phyloP scores from a whole-genome alignment of 2,113 vertebrate genomes.

The Excalfactoria chinensis region DNA sequence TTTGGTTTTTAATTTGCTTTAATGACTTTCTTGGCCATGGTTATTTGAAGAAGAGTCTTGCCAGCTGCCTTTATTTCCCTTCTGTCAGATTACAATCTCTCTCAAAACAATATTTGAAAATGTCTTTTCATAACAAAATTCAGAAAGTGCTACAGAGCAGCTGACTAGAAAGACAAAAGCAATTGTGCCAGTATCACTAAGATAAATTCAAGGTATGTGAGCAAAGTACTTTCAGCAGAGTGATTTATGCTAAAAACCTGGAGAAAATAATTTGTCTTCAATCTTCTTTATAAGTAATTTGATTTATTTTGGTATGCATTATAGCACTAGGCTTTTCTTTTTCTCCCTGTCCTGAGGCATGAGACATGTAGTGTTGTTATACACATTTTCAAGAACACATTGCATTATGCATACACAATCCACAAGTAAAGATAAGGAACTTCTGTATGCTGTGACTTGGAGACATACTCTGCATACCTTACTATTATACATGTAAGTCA shows the following conservation, averaged over 20 bases:
- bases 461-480: not conserved
- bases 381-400: not conserved
- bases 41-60: slow-evolving; percentile 50
- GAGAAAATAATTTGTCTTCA: slow-evolving; percentile 55
- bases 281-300: slow-evolving; percentile 61
- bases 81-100: slow-evolving; percentile 43
- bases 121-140: slow-evolving; percentile 57
- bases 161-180: slow-evolving; percentile 44
- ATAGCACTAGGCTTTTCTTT: not conserved
- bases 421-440: not conserved
- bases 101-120: slow-evolving; percentile 67
- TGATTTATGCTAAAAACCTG: slow-evolving; percentile 41
- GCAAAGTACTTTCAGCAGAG: slow-evolving; percentile 22
- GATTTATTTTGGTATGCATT: slow-evolving; percentile 59
- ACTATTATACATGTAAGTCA: not conserved
- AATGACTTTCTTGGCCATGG: slow-evolving; percentile 50
- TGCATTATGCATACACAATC: slow-evolving; percentile 36
- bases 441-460: not conserved
- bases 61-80: slow-evolving; percentile 56
- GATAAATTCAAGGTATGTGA: slow-evolving; percentile 24
- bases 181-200: not conserved
- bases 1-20: slow-evolving; percentile 59
- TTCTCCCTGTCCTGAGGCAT: slow-evolving; percentile 9
- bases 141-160: slow-evolving; percentile 9
- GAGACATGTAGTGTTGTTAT: not conserved